Evolutionary conservation across 2,113 vertebrate species (phyloP).

Genomic region (Serilophus lunatus): DNA sequence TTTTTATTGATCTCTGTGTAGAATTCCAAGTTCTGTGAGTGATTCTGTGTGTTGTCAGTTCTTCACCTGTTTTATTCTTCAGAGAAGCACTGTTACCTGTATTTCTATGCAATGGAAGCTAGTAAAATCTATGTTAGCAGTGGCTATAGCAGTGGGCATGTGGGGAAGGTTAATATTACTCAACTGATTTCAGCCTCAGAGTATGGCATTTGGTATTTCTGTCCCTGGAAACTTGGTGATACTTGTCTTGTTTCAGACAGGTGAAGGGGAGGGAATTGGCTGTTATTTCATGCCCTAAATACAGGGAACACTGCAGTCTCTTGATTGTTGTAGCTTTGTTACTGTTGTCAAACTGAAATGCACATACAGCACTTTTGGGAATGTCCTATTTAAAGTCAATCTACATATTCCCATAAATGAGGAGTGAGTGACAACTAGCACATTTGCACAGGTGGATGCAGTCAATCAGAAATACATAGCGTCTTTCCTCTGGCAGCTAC

Average conservation of each 20-base stretch:
- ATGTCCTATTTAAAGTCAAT: neutral
- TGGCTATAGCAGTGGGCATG: neutral
- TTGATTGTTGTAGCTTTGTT: neutral
- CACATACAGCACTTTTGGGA: neutral
- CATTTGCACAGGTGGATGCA: neutral
- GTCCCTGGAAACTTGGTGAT: neutral
- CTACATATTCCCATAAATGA: neutral
- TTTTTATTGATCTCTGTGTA: neutral
- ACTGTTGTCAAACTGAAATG: neutral
- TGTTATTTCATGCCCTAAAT: neutral
- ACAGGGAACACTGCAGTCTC: neutral
- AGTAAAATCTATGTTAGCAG: neutral
- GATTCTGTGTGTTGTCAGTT: neutral
- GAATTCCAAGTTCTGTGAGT: neutral
- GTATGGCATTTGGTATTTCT: conserved; percentile 46
- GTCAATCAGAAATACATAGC: neutral
- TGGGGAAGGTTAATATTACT: conserved; percentile 17
- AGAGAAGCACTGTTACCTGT: neutral
- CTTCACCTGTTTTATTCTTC: neutral
- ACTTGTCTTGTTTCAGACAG: neutral
- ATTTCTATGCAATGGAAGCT: neutral
- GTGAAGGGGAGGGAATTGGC: neutral
- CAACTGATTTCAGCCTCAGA: conserved; percentile 29
- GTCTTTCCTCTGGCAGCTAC: neutral
- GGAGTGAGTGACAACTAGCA: neutral